Base-by-base conservation (phyloP, 2,113 vertebrate genomes). In the Pycnonotus jocosus region DNA sequence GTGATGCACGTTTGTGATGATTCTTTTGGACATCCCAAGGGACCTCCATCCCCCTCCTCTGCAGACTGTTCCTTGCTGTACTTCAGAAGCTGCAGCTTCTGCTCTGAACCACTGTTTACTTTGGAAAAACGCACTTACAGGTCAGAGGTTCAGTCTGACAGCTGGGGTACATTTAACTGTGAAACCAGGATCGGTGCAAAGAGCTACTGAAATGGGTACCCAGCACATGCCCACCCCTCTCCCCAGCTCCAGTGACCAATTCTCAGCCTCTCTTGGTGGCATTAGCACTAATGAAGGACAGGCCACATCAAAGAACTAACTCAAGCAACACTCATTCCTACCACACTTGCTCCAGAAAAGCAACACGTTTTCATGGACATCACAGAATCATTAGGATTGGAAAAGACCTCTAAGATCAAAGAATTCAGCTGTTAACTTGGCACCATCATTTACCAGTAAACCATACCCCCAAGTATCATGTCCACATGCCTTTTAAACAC, bases 1-100 rank as follows among this genome's bases (percentile, higher is more conserved):
- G 0, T 16, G 35, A n/a, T 15, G 17, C 2, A 2, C 1, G 0
- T 38, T 6, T 35, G 27, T 11, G 18, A 37, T 5, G 20, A 16
- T 60, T 27, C 69, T 40, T 70, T 37, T 0, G 2, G 42, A 57
- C 42, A 68, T 21, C 45, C 40, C 54, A 73, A 38, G 25, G 42
- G 23, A 58, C 33, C 9, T 56, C 24, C 61, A 76, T 28, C 31
- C 45, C 22, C 19, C 9, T 7, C 58, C 40, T 42, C 58, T 44
- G 57, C 35, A 85, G 30, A 53, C 11, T 15, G 35, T 1, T 68
- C 54, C 28, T 30, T 3, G 3, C 62, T 69, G 57, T 0, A 1
- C 64, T 65, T 61, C 50, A 50, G 40, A 86, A 60, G 27, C 68
- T 35, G 64, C 45, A 84, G 54, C 22, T 70, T 40, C 54, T 81